Conservation (phyloP, 2,113 vertebrate species). For the Catharus bicknelli region DNA sequence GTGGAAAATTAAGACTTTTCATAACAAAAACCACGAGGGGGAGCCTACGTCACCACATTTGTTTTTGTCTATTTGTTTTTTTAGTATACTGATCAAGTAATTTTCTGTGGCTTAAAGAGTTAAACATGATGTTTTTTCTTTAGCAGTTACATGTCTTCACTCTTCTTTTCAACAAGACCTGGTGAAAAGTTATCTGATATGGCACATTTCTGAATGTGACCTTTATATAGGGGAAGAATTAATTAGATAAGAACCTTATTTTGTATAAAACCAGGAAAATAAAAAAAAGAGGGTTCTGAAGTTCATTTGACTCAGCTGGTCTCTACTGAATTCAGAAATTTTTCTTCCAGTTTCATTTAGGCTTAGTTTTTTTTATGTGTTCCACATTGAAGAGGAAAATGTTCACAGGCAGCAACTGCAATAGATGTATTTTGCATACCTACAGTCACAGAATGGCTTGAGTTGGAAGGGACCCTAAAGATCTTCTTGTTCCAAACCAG, state of each 20-base stretch:
- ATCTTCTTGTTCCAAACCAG: neutral
- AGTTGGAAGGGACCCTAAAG: neutral
- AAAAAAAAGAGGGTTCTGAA: neutral
- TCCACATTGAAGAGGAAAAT: neutral
- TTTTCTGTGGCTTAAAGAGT: neutral
- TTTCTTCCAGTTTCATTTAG: neutral
- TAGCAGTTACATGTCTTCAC: neutral
- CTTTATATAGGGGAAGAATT: neutral
- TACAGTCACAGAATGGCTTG: neutral
- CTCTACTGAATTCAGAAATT: neutral
- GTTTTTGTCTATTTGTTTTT: accelerated
- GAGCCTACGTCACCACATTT: neutral
- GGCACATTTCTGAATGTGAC: neutral
- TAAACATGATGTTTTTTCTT: neutral
- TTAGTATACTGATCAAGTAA: accelerated
- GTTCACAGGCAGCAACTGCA: neutral
- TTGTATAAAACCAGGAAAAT: neutral
- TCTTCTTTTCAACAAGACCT: neutral
- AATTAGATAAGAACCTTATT: neutral
- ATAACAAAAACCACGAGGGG: neutral
- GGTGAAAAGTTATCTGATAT: neutral
- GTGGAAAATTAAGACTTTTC: neutral
- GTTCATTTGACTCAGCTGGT: neutral
- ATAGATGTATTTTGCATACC: neutral
- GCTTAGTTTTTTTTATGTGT: neutral